phyloP scores from a whole-genome alignment of 2,113 vertebrate genomes.

The Mesitornis unicolor region DNA sequence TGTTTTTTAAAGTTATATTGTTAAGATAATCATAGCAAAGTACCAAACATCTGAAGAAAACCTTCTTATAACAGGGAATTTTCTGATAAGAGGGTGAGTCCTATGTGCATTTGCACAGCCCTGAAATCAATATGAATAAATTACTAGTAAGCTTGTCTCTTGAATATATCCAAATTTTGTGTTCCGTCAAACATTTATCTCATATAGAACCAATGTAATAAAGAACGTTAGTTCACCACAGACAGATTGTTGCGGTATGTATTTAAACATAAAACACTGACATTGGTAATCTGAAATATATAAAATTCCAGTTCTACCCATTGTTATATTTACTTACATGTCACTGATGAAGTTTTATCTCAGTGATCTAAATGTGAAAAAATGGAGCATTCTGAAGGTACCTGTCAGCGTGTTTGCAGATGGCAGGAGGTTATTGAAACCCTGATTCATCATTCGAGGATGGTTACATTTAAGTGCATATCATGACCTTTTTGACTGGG shows the following conservation, averaged over 20 bases:
- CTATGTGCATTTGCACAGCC: neutral
- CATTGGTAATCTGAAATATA: neutral
- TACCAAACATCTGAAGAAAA: neutral
- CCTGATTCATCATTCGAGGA: neutral
- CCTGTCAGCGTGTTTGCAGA: neutral
- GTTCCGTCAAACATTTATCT: neutral
- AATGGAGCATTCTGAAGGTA: neutral
- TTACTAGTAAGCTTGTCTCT: neutral
- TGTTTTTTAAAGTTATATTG: neutral
- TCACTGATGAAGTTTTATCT: neutral
- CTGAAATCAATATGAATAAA: neutral
- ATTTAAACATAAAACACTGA: neutral
- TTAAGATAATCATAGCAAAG: neutral
- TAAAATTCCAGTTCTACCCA: neutral
- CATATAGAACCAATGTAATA: neutral
- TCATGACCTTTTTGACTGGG: neutral
- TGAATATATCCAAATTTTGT: neutral
- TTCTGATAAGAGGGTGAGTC: neutral
- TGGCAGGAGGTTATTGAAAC: neutral
- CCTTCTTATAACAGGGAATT: neutral
- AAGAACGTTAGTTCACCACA: neutral
- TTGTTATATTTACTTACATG: neutral
- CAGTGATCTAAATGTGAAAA: neutral
- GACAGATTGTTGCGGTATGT: neutral
- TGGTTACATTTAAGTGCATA: neutral